Base-by-base conservation (phyloP, 2,797 vertebrate species). In the Melanotaenia boesemani region DNA sequence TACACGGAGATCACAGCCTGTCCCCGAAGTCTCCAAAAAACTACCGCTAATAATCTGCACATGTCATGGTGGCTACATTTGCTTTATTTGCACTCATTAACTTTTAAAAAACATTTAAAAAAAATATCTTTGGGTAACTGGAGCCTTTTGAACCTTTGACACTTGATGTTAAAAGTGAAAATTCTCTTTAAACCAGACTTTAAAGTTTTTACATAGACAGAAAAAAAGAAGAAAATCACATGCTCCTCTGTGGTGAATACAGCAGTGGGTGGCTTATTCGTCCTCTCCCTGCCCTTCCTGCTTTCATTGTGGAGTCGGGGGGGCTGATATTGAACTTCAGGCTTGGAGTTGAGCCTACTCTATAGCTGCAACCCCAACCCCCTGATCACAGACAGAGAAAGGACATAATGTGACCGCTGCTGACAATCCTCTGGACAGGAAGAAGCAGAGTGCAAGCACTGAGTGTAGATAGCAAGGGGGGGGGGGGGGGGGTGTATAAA, bases 231-330 rank as follows among this genome's bases (percentile, higher is more conserved):
- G 24, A 65, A 71, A 77, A 75, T 86, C 77, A 80, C 80, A 72
- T 74, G 66, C 52, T 69, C 70, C 77, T 89, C 75, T 70, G 56
- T 67, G 79, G 65, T 92, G 90, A 89, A 91, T 88, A 85, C 85
- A 91, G 80, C 90, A 87, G 90, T 90, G 90, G 91, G 88, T 90
- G 91, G 89, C 73, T 91, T 86, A 85, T 87, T 89, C 89, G 88
- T 85, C 90, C 91, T 90, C 86, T 89, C 83, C 76, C 87, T 90
- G 90, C 90, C 91, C 92, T 91, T 93, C 91, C 91, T 91, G 90
- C 90, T 82, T 85, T 85, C 84, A 85, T 90, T 86, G 91, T 89
- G 84, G 76, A 86, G 85, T 85, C 68, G 77, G 79, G 81, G 80
- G 74, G 52, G 10, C 6, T 82, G 87, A 90, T 90, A 89, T 89